A percentile compares a stretch with the other conserved stretches of the same genome.
These are phyloP conservation scores for Lithophane semibrunnea DNA, from an alignment of 2,888 invertebrate genomes.

Conservation along the genomic window DNA sequence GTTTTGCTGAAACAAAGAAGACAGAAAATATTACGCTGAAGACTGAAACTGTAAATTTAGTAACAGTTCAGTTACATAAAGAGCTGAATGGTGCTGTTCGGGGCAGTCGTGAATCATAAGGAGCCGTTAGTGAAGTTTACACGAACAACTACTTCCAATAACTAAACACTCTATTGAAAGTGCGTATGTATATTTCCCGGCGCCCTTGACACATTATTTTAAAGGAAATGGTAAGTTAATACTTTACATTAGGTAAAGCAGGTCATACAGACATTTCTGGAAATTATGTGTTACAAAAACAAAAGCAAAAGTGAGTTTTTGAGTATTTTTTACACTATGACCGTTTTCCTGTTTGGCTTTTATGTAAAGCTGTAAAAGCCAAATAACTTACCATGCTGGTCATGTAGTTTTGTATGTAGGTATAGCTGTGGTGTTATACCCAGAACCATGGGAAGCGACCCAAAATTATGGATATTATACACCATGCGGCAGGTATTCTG, in stretches of 20 bases:
- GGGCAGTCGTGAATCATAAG: slow-evolving; percentile 76
- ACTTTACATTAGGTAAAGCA: background rate
- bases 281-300: background rate
- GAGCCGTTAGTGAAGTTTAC: slow-evolving; percentile 72
- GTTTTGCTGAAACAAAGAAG: slow-evolving; percentile 78
- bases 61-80: slow-evolving; percentile 85
- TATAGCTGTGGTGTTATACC: background rate
- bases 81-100: slow-evolving; percentile 70
- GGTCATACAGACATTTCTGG: background rate
- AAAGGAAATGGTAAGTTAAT: too few species aligned
- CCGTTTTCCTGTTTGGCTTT: slow-evolving; percentile 1
- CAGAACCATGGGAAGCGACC: background rate
- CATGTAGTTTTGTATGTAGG: background rate
- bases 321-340: background rate
- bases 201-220: too few species aligned
- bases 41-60: slow-evolving; percentile 82
- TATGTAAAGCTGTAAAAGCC: background rate
- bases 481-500: too few species aligned
- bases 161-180: background rate
- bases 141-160: background rate
- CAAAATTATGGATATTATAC: background rate
- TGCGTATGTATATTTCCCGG: background rate
- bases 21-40: slow-evolving; percentile 75
- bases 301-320: too few species aligned
- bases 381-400: background rate